phyloP scores from a whole-genome alignment of 2,113 vertebrate genomes.

The Pygathrix nemaeus region DNA sequence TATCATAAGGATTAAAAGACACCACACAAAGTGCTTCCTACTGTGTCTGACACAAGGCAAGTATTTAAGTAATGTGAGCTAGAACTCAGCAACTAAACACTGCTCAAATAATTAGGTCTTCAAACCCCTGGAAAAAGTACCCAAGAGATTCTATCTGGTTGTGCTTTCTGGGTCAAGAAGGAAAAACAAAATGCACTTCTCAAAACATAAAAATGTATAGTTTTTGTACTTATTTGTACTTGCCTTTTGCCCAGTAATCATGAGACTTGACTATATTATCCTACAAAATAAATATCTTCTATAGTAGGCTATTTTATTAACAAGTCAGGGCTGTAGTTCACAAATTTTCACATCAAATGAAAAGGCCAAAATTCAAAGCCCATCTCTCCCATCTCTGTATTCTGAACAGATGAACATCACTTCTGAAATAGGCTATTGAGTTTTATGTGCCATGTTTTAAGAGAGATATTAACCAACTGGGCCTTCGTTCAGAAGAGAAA shows the following conservation, averaged over 20 bases:
- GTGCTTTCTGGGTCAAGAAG: not conserved
- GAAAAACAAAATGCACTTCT: not conserved
- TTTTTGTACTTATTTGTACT: not conserved
- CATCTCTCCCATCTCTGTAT: not conserved
- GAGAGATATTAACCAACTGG: not conserved
- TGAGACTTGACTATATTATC: not conserved
- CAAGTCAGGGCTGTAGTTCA: not conserved
- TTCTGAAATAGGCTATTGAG: not conserved
- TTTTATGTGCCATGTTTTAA: not conserved
- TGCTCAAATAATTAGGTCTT: not conserved
- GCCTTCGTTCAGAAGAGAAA: not conserved
- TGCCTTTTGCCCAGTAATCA: not conserved
- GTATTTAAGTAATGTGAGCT: not conserved
- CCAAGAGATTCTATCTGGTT: not conserved
- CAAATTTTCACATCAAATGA: not conserved
- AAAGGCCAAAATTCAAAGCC: not conserved
- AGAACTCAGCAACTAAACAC: not conserved
- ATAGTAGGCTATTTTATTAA: not conserved
- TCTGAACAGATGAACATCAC: not conserved
- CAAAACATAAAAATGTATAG: not conserved
- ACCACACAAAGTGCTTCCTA: too few relatives aligned
- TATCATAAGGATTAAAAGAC: not conserved
- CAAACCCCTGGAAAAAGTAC: not conserved
- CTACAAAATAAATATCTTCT: not conserved
- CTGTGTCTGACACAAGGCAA: not conserved